Base-by-base conservation (phyloP, 2,797 vertebrate species). In the Lophius americanus region DNA sequence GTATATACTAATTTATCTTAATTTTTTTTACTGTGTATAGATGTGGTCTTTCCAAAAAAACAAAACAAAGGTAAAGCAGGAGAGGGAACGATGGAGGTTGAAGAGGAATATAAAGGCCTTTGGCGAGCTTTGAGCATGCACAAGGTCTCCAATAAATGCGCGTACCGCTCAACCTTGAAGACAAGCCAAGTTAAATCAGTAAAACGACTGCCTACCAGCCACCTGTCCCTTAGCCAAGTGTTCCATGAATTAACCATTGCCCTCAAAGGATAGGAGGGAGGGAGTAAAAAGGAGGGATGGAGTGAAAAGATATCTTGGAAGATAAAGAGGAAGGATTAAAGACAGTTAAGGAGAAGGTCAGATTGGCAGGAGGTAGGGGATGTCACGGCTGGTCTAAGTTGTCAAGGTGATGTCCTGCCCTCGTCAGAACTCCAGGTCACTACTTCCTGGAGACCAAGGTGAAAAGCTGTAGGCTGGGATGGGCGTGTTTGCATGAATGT, bases 231-330 rank as follows among this genome's bases (percentile, higher is more conserved):
- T 60, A 75, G 73, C 57, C 61, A 60, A 65, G 68, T 10, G 14
- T 11, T 44, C 6, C 74, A 87, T 85, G 73, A 89, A 89, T 86
- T 83, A 86, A 75, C 59, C 75, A 80, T 72, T 42, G 58, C 41
- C 51, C 59, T 67, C 52, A 70, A 62, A 64, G 53, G 73, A 72
- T 35, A 11, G 14, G 37, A 37, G 58, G 42, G 23, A 37, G 38
- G 37, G 4, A 59, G 23, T 43, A 13, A 44, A 12, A 13, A 47
- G n/a, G 38, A 52, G 6, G 36, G 48, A 62, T 7, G 39, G 32
- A 57, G 33, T 11, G 10, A 64, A 58, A 64, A 59, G 12, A 70
- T 51, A n/a, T 66, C 54, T 32, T 60, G 54, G 57, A 54, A 60
- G 38, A 35, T 41, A 70, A 65, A 11, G 11, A 69, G 11, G 36